Percentiles rank a stretch among this genome's conserved stretches.
Conservation (phyloP, 2,797 vertebrate genomes). For the Halcyon chelicuti region DNA sequence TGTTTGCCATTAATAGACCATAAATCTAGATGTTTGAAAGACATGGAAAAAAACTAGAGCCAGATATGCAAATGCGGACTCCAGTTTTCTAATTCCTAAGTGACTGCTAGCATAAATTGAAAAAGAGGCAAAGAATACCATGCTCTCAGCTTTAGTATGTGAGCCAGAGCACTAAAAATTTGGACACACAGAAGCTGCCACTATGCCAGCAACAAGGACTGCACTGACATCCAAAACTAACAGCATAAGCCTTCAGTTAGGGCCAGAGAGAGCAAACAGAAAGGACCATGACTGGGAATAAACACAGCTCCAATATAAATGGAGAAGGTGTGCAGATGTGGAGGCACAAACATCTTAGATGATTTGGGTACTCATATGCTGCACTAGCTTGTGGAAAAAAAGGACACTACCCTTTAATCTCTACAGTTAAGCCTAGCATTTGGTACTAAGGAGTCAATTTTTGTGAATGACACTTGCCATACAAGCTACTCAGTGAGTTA, state of each 20-base stretch:
- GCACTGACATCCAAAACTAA: not conserved
- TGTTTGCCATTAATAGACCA: conserved; percentile 19
- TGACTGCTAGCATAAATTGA: not conserved
- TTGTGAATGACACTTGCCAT: not conserved
- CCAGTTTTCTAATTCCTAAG: not conserved
- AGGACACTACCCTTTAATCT: not conserved
- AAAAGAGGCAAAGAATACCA: not conserved
- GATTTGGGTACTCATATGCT: not conserved
- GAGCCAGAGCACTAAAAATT: not conserved
- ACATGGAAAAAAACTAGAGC: not conserved
- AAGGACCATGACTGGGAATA: not conserved
- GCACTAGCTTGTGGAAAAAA: not conserved
- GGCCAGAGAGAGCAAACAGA: not conserved
- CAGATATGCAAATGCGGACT: conserved; percentile 37
- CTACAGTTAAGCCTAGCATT: not conserved
- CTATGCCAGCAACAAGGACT: not conserved
- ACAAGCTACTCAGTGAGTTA: not conserved
- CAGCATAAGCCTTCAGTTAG: not conserved
- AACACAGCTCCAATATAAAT: not conserved
- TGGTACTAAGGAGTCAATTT: not conserved
- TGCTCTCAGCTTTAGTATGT: not conserved
- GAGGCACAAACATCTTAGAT: not conserved
- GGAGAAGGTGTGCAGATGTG: not conserved
- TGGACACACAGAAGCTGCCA: not conserved
- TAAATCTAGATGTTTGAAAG: not conserved